Evolutionary conservation across 2,888 invertebrate species (phyloP), one percentile per base, ranked within the genome.

Genomic region (Aleiodes alternator): DNA sequence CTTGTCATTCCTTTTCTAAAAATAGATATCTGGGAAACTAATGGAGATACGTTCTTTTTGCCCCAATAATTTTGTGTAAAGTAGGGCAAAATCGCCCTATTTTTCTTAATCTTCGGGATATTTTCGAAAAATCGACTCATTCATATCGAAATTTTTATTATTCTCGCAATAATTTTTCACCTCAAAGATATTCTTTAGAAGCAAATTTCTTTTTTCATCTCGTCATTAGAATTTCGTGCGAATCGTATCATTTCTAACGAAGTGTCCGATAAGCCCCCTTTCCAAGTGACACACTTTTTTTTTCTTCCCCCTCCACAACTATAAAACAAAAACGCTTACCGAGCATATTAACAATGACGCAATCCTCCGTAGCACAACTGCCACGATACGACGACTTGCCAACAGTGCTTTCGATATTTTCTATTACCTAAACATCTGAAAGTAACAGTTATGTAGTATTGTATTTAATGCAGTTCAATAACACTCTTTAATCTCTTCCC

Each of bases 261-360:
- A 59, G 8, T n/a, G 59, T 59, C 11, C 34, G 34, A 59, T 34
- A 34, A 59, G 59, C n/a, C 59, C 59, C 34, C 38, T 43, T 43
- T 43, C 11, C 43, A 43, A 43, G 43, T 43, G 43, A 31, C 31
- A 31, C 11, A 59, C 11, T 11, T 56, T 59, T 59, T 59, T 34
- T 59, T 59, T 34, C 34, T 50, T 50, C 50, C 14, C 51, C 9
- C 51, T 64, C 48, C 34, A 16, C 43, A 43, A 8, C 16, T 34
- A 6, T 34, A 9, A 9, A 34, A 59, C 59, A 59, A 59, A 34
- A 34, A 34, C 34, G 59, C 59, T 14, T 57, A 61, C 48, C 16
- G 34, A 61, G 14, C 29, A 48, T 64, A 43, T 12, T 12, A 64
- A 43, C 23, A 48, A 23, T 64, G 64, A 43, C 64, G 64, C 64